These are phyloP conservation scores for Rhopalosiphum nymphaeae DNA, from an alignment of 2,888 invertebrate genomes.

Conservation along the genomic window DNA sequence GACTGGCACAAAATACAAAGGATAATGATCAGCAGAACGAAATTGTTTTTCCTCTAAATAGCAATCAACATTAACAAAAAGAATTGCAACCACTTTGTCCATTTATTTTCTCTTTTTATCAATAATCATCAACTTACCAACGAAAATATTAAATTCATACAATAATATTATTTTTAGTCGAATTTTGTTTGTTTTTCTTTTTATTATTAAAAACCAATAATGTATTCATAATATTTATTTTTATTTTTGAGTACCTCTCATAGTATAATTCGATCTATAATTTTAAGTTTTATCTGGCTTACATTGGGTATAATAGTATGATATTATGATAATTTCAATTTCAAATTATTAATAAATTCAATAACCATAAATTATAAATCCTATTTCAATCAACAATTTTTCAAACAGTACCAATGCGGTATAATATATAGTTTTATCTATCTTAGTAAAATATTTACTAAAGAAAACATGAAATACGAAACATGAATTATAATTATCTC, in stretches of 20 bases:
- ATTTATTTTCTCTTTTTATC: not conserved
- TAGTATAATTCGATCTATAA: not conserved
- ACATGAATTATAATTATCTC: not conserved
- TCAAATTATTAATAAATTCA: not conserved
- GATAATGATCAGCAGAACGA: conserved; percentile 17
- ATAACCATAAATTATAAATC: not conserved
- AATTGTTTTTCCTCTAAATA: conserved; percentile 28
- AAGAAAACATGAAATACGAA: conserved; percentile 12
- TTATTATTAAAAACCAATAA: not conserved
- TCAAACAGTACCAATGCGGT: not conserved
- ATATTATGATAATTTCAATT: not conserved
- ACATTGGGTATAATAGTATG: not conserved
- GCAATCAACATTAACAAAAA: conserved; percentile 35
- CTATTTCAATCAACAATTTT: not conserved
- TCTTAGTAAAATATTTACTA: conserved; percentile 6
- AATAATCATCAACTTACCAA: not conserved
- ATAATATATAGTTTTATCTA: not conserved
- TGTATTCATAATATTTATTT: not conserved
- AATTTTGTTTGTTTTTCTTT: not conserved
- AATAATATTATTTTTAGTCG: not conserved
- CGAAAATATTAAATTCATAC: not conserved
- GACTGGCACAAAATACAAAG: conserved; percentile 24
- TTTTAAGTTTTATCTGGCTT: not conserved
- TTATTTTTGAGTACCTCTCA: not conserved
- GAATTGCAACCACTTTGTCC: not conserved